Evolutionary conservation across 2,113 vertebrate genomes (phyloP).

Genomic region (Zosterops japonicus): DNA sequence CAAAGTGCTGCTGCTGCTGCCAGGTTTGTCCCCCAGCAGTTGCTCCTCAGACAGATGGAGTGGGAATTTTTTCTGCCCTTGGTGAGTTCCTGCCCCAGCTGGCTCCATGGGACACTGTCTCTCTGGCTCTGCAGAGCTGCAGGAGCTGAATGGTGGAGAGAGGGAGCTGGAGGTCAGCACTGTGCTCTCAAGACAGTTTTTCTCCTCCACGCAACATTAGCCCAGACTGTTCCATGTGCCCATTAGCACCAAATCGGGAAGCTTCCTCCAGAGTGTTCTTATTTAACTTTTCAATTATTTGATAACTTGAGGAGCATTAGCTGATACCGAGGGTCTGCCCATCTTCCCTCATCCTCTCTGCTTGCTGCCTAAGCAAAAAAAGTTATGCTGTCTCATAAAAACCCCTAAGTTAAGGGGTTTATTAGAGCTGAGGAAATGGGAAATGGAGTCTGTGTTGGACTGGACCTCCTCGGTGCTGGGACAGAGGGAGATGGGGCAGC

Average conservation of each 20-base stretch:
- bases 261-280: conserved; percentile 58
- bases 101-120: neutral
- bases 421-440: neutral
- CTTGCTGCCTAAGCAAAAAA: accelerated
- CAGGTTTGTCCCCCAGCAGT: accelerated
- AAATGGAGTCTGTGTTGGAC: neutral
- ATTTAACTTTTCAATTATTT: conserved; percentile 67
- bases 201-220: conserved; percentile 57
- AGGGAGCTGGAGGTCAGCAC: neutral
- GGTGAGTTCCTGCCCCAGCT: neutral
- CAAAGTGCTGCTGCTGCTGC: neutral
- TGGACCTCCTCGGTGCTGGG: neutral
- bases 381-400: neutral
- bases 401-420: neutral
- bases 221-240: neutral
- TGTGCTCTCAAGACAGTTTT: neutral
- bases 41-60: neutral
- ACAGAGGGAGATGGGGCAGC: neutral
- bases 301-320: conserved; percentile 39
- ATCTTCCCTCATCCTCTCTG: neutral
- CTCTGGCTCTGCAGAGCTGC: neutral
- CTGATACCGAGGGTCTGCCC: neutral
- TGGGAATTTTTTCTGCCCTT: neutral
- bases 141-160: neutral
- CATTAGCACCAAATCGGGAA: conserved; percentile 45